Base-by-base conservation (phyloP, 2,113 vertebrate species). In the Oreochromis niloticus region DNA sequence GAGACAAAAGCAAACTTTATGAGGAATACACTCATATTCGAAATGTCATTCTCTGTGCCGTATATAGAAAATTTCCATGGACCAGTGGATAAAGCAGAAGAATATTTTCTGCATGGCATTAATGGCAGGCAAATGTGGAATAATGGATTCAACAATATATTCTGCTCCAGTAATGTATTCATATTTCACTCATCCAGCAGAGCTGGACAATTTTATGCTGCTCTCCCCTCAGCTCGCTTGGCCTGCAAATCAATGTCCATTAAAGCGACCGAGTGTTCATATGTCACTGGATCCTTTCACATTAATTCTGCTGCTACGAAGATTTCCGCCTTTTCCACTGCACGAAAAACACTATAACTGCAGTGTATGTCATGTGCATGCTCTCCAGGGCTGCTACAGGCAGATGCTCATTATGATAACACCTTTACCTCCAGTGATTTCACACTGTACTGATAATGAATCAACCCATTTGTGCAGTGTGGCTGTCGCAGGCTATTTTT, bases 241-340 rank as follows among this genome's bases (percentile, higher is more conserved):
- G 87, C 83, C 88, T 91, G 81, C 89, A 91, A 94, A 96, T 95
- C 95, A 94, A 95, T 96, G 92, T 92, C 94, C 91, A 95, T 95
- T 94, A 95, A 87, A 85, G 52, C 11, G 66, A 93, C 86, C 13
- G 84, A 89, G 89, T 81, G 32, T 91, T 89, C 85, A 71, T 87
- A 84, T 93, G 89, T 93, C 83, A 90, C 80, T 81, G 81, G 90
- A 89, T 92, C 32, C 81, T 83, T 57, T 84, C 79, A 52, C 91
- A 92, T 93, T 90, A 87, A 90, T 88, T 85, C 83, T 50, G 66
- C 87, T 88, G 7, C 86, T 81, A 81, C 46, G 24, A 82, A 84
- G 82, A 88, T 79, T 80, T 54, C 11, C 41, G 55, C 39, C 81
- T 85, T 55, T 84, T 83, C 27, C 9, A 46, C 61, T 16, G 87